Percentiles rank a stretch among this genome's conserved stretches.
Evolutionary conservation across 2,113 vertebrate genomes (phyloP).

Genomic region (Etheostoma spectabile): DNA sequence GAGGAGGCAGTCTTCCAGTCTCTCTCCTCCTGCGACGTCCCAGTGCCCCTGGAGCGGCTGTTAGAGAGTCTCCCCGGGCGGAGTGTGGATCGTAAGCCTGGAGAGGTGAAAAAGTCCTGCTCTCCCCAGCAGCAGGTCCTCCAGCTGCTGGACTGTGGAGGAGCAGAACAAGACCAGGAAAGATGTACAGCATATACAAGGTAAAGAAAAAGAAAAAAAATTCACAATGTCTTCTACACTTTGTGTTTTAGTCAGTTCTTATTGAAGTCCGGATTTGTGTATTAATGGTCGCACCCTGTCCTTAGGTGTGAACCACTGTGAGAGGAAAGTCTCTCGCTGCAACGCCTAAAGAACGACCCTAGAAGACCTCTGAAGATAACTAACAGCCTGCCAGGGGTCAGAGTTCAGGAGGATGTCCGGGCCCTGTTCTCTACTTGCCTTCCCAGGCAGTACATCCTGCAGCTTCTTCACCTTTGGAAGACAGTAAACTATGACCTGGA

Average conservation of each 20-base stretch:
- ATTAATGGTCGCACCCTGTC: constrained; percentile 3
- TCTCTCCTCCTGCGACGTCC: constrained; percentile 85
- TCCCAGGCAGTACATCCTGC: constrained; percentile 86
- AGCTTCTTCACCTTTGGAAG: constrained; percentile 94
- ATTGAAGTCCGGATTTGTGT: background rate
- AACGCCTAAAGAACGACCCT: constrained; percentile 86
- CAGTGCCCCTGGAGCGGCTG: constrained; percentile 88
- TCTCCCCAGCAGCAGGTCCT: constrained; percentile 90
- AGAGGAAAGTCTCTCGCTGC: constrained; percentile 89
- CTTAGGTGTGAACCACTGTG: constrained; percentile 90
- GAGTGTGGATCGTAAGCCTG: constrained; percentile 86
- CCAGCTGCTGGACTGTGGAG: constrained; percentile 91
- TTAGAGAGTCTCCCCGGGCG: constrained; percentile 89
- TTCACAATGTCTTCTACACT: too few species aligned
- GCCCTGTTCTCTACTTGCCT: constrained; percentile 83
- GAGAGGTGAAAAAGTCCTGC: constrained; percentile 88
- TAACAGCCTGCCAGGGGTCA: constrained; percentile 90
- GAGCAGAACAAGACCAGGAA: constrained; percentile 93
- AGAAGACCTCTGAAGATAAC: constrained; percentile 87
- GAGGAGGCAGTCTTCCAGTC: constrained; percentile 95
- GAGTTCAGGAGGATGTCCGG: constrained; percentile 85
- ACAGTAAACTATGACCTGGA: constrained; percentile 89
- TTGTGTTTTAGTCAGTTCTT: background rate
- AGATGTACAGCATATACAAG: constrained; percentile 91
- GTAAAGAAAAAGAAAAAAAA: constrained; percentile 65